A percentile compares a stretch with the other conserved stretches of the same genome.
Conservation (phyloP, 2,113 vertebrate genomes). For the Pseudolaguvia tuberculata region DNA sequence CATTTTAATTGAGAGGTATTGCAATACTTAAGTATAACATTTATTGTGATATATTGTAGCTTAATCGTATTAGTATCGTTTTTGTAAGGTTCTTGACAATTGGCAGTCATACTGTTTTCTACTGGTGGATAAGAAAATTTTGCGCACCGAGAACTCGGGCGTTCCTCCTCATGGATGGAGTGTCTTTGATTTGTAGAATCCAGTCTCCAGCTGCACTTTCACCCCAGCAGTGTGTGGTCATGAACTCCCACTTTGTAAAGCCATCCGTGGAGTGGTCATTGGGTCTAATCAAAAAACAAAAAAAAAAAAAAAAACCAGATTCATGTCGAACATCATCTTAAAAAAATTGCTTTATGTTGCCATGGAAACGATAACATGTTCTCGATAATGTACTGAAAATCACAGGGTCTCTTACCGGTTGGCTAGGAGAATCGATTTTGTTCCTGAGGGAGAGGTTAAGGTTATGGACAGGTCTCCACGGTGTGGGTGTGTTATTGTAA, state of each 20-base stretch:
- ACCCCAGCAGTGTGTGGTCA: conserved; percentile 96
- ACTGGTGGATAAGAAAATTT: neutral
- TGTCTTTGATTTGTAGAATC: conserved; percentile 85
- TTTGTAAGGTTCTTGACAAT: neutral
- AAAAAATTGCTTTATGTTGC: neutral
- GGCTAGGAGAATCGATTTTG: conserved; percentile 84
- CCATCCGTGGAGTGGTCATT: conserved; percentile 89
- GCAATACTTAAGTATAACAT: no score
- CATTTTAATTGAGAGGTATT: no score
- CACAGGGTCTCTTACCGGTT: conserved; percentile 75
- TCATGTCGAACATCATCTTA: neutral
- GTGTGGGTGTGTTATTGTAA: conserved; percentile 80
- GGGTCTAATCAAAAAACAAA: conserved; percentile 67
- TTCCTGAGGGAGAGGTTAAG: conserved; percentile 89
- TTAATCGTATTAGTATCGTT: no score
- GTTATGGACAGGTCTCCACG: conserved; percentile 90
- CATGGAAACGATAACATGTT: neutral
- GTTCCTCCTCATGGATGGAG: conserved; percentile 75
- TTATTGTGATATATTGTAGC: no score
- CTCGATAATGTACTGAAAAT: neutral
- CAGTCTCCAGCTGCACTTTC: conserved; percentile 86
- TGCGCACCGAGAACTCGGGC: conserved; percentile 53
- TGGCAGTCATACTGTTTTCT: neutral
- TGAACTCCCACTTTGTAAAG: conserved; percentile 93
- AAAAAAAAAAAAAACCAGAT: conserved; percentile 29